Evolutionary conservation across 2,888 invertebrate species (phyloP).

Genomic region (Cylloceria caligata): DNA sequence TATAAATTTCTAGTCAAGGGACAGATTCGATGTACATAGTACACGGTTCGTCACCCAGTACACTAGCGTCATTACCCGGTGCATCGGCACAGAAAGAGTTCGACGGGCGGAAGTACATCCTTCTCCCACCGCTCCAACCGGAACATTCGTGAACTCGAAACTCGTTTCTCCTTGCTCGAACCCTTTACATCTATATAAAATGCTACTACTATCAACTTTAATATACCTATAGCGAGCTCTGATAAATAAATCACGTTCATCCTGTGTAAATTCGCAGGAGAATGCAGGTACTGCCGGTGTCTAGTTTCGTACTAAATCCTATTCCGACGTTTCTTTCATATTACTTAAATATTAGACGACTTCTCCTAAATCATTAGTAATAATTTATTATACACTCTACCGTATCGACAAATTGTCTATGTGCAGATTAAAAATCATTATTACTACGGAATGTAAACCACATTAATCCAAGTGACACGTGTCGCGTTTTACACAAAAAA

Average conservation of each 20-base stretch:
- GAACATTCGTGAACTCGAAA: slow-evolving; percentile 30
- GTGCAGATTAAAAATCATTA: too few relatives aligned
- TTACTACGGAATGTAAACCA: too few relatives aligned
- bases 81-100: slow-evolving; percentile 78
- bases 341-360: background rate
- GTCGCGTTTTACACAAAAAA: background rate
- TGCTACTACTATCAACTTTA: slow-evolving; percentile 20
- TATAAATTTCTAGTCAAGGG: slow-evolving; percentile 20
- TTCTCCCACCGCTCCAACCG: slow-evolving; percentile 71
- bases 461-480: background rate
- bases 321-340: slow-evolving; percentile 12
- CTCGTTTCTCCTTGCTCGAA: slow-evolving; percentile 49
- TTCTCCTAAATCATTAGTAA: background rate
- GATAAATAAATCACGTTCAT: slow-evolving; percentile 39
- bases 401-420: background rate
- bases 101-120: slow-evolving; percentile 82
- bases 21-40: slow-evolving; percentile 34
- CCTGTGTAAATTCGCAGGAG: slow-evolving; percentile 21
- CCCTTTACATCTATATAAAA: slow-evolving; percentile 36
- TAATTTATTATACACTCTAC: background rate
- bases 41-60: slow-evolving; percentile 55
- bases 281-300: slow-evolving; percentile 6
- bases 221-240: slow-evolving; percentile 5
- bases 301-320: slow-evolving; percentile 35
- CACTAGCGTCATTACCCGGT: slow-evolving; percentile 71